phyloP scores from a whole-genome alignment of 2,888 invertebrate genomes.

The Seira ritae region DNA sequence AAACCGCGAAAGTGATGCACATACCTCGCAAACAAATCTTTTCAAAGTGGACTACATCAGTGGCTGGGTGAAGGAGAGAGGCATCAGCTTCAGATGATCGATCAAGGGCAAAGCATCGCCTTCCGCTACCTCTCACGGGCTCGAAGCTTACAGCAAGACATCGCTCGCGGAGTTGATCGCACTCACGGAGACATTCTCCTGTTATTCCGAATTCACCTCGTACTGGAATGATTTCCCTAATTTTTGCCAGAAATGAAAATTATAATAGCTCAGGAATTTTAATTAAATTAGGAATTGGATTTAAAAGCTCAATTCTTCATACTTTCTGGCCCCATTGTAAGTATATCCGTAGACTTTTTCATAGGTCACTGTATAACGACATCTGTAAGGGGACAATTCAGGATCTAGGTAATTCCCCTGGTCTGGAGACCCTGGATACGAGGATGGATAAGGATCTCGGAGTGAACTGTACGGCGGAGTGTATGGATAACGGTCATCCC shows the following conservation, averaged over 20 bases:
- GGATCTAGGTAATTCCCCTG: slow-evolving; percentile 72
- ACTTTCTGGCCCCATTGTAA: slow-evolving; percentile 75
- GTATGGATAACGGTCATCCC: slow-evolving; percentile 68
- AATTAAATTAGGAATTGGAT: no score
- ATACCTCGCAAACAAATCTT: slow-evolving; percentile 76
- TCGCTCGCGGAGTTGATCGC: slow-evolving; percentile 75
- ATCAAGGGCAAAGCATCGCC: slow-evolving; percentile 76
- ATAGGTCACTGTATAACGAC: slow-evolving; percentile 75
- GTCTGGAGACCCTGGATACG: slow-evolving; percentile 66
- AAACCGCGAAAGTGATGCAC: background rate
- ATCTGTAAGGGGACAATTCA: slow-evolving; percentile 74
- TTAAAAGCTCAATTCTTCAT: no score
- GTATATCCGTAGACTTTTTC: slow-evolving; percentile 75
- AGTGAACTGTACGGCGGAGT: slow-evolving; percentile 63
- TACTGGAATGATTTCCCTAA: slow-evolving; percentile 75
- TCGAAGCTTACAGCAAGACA: slow-evolving; percentile 75
- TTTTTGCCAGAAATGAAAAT: background rate
- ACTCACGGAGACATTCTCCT: slow-evolving; percentile 75
- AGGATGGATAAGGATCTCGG: slow-evolving; percentile 68
- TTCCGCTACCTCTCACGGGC: slow-evolving; percentile 75
- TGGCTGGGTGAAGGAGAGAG: slow-evolving; percentile 75
- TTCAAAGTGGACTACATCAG: slow-evolving; percentile 76
- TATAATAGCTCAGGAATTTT: background rate
- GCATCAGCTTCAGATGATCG: slow-evolving; percentile 75
- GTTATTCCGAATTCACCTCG: slow-evolving; percentile 75